These are phyloP conservation scores for Drosophila affinis DNA, from an alignment of 2,888 invertebrate genomes.

Conservation along the genomic window DNA sequence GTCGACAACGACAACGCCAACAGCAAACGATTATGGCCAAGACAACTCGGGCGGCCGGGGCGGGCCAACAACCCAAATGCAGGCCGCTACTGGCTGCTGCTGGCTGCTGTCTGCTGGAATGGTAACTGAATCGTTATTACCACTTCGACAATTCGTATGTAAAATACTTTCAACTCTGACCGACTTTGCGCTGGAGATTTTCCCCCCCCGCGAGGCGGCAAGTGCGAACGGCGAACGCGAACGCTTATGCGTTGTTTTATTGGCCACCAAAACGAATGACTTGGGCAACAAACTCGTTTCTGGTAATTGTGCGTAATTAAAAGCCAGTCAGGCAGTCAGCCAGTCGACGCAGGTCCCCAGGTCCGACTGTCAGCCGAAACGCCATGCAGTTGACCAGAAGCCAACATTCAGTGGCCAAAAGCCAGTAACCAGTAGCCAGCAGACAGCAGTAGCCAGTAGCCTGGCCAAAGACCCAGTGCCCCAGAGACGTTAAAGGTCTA, in stretches of 20 bases:
- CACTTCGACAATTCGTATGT: conserved; percentile 5
- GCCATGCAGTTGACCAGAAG: conserved; percentile 38
- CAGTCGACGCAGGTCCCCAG: neutral
- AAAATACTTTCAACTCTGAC: conserved; percentile 78
- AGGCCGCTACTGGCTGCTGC: conserved; percentile 1
- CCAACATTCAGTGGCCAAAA: neutral
- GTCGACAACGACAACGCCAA: conserved; percentile 19
- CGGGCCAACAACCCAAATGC: neutral
- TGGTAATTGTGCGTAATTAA: conserved; percentile 44
- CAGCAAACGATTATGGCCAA: neutral
- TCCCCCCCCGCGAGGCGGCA: neutral
- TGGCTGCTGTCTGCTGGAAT: neutral
- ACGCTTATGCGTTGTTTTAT: conserved; percentile 1
- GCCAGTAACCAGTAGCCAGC: conserved; percentile 6
- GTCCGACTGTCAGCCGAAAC: conserved; percentile 7
- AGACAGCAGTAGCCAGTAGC: conserved; percentile 11
- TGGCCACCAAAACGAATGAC: conserved; percentile 56
- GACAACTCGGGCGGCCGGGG: neutral
- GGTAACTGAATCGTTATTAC: conserved; percentile 3
- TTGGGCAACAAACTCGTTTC: conserved; percentile 72
- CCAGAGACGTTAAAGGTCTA: conserved; percentile 28
- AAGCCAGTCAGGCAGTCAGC: conserved; percentile 1
- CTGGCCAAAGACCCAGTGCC: conserved; percentile 5
- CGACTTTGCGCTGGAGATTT: conserved; percentile 35
- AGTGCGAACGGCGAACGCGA: too few species aligned